phyloP scores from a whole-genome alignment of 2,797 vertebrate genomes.

The Balearica regulorum region DNA sequence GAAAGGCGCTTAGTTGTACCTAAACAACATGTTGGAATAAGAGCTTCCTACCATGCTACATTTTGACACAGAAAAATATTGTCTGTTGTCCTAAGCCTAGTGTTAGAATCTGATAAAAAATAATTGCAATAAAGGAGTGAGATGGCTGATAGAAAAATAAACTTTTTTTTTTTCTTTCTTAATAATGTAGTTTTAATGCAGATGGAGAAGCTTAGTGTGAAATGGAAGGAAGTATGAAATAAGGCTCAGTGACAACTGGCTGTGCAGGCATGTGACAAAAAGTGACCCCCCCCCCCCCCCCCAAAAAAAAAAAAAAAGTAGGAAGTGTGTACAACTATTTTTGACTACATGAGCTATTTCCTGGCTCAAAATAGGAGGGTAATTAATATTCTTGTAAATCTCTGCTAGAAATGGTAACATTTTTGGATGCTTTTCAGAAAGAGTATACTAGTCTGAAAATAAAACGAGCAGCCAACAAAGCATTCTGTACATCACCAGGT shows the following conservation, averaged over 20 bases:
- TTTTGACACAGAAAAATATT: not conserved
- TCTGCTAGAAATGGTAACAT: not conserved
- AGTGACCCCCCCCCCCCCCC: not conserved
- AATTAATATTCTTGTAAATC: slow-evolving; percentile 10
- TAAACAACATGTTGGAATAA: not conserved
- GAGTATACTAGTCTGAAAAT: not conserved
- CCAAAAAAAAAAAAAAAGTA: not conserved
- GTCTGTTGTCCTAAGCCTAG: not conserved
- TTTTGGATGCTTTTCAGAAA: not conserved
- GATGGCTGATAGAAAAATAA: not conserved
- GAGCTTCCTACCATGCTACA: not conserved
- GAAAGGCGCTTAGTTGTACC: not conserved
- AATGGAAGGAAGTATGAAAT: not conserved
- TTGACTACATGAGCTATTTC: not conserved
- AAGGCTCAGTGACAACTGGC: not conserved
- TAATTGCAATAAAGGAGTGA: not conserved
- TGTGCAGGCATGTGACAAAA: not conserved
- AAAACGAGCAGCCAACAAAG: not conserved
- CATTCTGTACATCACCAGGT: not conserved
- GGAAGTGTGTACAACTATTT: not conserved
- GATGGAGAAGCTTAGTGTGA: not conserved
- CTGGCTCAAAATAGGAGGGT: not conserved
- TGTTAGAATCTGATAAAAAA: not conserved
- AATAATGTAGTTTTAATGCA: not conserved
- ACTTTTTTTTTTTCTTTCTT: not conserved